Percentiles rank a stretch among this genome's conserved stretches.
Conservation (phyloP, 2,113 vertebrate genomes). For the Sphyrna mokarran region DNA sequence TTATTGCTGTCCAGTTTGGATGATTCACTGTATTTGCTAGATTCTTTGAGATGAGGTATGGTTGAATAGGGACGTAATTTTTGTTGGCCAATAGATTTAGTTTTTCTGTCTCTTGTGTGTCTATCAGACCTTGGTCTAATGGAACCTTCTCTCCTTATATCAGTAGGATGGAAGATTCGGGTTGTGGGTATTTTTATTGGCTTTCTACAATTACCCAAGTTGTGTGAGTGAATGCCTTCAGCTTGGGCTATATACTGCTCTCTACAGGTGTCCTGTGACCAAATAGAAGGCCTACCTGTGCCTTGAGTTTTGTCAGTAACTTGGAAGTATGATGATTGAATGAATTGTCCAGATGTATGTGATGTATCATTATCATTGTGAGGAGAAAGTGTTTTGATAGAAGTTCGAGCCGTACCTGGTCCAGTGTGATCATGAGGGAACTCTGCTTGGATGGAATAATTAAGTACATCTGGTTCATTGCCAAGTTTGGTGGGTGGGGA, state of each 20-base stretch:
- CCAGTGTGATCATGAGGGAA: background rate
- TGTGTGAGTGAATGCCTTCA: background rate
- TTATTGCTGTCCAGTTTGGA: background rate
- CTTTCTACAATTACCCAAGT: background rate
- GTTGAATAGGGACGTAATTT: background rate
- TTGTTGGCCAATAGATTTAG: background rate
- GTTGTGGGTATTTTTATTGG: background rate
- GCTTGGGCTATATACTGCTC: background rate
- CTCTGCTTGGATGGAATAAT: background rate
- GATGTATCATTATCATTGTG: background rate
- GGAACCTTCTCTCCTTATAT: background rate
- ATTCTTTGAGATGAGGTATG: background rate
- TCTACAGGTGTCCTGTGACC: background rate
- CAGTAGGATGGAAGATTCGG: background rate
- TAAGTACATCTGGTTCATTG: background rate
- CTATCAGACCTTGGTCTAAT: background rate
- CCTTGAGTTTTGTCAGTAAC: background rate
- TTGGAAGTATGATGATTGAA: background rate
- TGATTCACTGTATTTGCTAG: background rate
- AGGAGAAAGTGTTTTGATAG: background rate
- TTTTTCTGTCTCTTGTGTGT: background rate
- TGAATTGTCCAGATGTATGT: constrained; percentile 2
- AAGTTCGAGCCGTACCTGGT: background rate
- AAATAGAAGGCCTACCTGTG: background rate
- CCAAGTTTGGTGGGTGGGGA: background rate